Evolutionary conservation across 2,113 vertebrate species (phyloP).

Genomic region (Laticauda laticaudata): DNA sequence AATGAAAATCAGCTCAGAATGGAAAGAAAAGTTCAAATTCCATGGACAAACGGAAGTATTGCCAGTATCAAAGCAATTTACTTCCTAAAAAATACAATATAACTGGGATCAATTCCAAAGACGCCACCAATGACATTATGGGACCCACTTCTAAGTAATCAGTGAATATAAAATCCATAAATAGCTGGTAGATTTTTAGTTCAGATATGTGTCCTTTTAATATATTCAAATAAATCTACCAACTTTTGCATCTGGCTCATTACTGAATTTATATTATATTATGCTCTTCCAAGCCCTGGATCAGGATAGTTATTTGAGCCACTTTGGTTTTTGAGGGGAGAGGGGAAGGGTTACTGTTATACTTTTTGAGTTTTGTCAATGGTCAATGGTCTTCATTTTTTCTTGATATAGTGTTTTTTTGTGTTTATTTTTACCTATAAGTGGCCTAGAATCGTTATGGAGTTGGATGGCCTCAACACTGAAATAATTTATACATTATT

Average conservation of each 20-base stretch:
- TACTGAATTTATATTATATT: conserved; percentile 26
- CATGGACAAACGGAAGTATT: neutral
- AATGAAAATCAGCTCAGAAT: conserved; percentile 13
- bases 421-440: neutral
- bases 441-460: neutral
- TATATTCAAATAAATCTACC: conserved; percentile 36
- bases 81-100: neutral
- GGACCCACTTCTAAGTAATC: conserved; percentile 2
- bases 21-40: conserved; percentile 24
- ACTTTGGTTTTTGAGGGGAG: neutral
- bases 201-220: neutral
- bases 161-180: neutral
- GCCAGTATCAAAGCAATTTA: neutral
- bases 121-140: neutral
- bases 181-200: conserved; percentile 14
- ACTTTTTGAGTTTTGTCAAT: neutral
- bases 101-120: neutral
- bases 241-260: conserved; percentile 50
- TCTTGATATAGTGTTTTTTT: neutral
- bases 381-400: neutral
- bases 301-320: neutral
- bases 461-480: neutral
- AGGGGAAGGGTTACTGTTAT: neutral
- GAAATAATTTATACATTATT: neutral
- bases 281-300: neutral